Evolutionary conservation across 2,797 vertebrate species (phyloP).

Genomic region (Cynopterus sphinx): DNA sequence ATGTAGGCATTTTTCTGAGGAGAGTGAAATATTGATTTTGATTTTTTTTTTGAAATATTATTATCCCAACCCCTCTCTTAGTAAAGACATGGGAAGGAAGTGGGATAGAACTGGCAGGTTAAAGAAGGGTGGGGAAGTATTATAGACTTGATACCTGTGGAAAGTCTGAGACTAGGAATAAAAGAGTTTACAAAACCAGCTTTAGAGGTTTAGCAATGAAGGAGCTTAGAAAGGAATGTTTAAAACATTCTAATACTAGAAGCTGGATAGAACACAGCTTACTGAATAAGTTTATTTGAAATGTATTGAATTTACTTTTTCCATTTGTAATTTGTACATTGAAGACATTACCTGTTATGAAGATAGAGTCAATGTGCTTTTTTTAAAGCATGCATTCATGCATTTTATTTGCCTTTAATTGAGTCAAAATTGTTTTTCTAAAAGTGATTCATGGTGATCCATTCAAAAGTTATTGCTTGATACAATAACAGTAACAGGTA

Average conservation of each 20-base stretch:
- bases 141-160: accelerated
- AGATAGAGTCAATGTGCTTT: neutral
- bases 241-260: neutral
- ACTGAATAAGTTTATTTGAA: neutral
- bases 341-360: neutral
- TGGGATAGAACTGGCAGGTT: neutral
- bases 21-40: neutral
- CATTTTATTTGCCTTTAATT: neutral
- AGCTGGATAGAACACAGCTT: neutral
- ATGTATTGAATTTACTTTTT: neutral
- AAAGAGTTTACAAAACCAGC: neutral
- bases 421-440: neutral
- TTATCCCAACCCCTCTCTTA: neutral
- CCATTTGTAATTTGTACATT: neutral
- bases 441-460: neutral
- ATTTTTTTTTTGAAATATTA: neutral
- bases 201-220: neutral
- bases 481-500: neutral
- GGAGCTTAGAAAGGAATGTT: neutral
- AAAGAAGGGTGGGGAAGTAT: neutral
- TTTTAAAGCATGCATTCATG: neutral
- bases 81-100: neutral
- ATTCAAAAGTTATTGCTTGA: neutral
- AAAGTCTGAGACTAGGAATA: neutral
- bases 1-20: neutral